Percentiles rank a stretch among this genome's conserved stretches.
phyloP scores from a whole-genome alignment of 2,797 vertebrate genomes.

The Pipistrellus kuhlii region DNA sequence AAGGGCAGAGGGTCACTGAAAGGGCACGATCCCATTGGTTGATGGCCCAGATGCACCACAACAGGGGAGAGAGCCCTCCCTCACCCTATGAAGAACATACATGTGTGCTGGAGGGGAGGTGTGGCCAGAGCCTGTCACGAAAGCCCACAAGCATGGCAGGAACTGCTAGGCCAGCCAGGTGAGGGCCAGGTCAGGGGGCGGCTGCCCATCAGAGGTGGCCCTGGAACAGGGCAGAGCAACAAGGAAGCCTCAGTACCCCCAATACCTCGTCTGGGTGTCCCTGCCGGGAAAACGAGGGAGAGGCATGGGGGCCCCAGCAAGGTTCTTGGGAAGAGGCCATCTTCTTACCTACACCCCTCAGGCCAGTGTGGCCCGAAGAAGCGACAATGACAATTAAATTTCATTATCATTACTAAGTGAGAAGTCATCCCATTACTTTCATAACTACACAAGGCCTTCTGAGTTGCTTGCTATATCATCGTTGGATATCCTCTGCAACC shows the following conservation, averaged over 20 bases:
- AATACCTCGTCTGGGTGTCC: not conserved
- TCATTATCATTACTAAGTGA: not conserved
- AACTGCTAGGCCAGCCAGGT: not conserved
- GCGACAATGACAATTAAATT: not conserved
- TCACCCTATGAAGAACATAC: not conserved
- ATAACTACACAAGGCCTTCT: not conserved
- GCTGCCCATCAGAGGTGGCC: not conserved
- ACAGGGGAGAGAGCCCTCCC: no score
- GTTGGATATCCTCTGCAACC: not conserved
- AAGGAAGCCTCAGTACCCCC: not conserved
- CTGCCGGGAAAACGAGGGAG: not conserved
- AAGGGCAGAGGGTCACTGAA: not conserved
- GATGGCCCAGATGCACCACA: not conserved
- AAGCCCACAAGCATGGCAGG: not conserved
- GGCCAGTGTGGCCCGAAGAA: not conserved
- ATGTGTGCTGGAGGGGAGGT: not conserved
- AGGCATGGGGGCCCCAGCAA: not conserved
- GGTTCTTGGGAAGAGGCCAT: not conserved
- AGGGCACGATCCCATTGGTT: not conserved
- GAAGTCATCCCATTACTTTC: conserved; percentile 2
- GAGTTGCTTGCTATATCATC: not conserved
- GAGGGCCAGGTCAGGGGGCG: not conserved
- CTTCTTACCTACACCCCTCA: not conserved
- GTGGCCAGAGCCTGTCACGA: not conserved
- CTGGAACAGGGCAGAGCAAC: not conserved